phyloP scores from a whole-genome alignment of 2,113 vertebrate genomes.

The Heterocephalus glaber region DNA sequence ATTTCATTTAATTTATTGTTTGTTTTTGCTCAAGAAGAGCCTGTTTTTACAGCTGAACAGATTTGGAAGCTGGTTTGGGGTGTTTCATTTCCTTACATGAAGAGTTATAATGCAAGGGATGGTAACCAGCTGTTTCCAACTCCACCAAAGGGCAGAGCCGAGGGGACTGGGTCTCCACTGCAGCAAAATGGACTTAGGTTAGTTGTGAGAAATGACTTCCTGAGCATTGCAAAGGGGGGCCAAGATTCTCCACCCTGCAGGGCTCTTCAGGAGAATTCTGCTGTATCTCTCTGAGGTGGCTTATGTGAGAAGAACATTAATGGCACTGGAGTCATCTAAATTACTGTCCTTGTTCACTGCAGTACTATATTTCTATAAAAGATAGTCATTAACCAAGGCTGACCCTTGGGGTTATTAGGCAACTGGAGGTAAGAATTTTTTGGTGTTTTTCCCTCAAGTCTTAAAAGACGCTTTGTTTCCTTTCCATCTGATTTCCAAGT shows the following conservation, averaged over 20 bases:
- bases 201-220: slow-evolving; percentile 71
- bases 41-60: slow-evolving; percentile 87
- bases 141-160: slow-evolving; percentile 31
- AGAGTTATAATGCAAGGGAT: slow-evolving; percentile 71
- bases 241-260: neutral
- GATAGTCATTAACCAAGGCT: neutral
- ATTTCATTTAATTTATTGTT: slow-evolving; percentile 85
- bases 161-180: neutral
- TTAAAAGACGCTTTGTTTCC: neutral
- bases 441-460: neutral
- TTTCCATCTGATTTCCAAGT: slow-evolving; percentile 49
- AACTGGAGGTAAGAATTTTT: neutral
- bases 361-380: neutral
- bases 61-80: slow-evolving; percentile 83
- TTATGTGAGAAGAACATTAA: neutral
- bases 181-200: slow-evolving; percentile 54
- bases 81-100: slow-evolving; percentile 82
- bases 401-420: neutral
- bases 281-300: neutral
- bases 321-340: neutral
- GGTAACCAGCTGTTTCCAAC: slow-evolving; percentile 77
- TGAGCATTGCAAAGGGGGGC: neutral
- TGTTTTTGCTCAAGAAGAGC: slow-evolving; percentile 86
- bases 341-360: neutral
- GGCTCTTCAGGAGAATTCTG: neutral